These are phyloP conservation scores for Pseudococcus jackbeardsleyi DNA, from an alignment of 2,888 invertebrate species.

Conservation along the genomic window DNA sequence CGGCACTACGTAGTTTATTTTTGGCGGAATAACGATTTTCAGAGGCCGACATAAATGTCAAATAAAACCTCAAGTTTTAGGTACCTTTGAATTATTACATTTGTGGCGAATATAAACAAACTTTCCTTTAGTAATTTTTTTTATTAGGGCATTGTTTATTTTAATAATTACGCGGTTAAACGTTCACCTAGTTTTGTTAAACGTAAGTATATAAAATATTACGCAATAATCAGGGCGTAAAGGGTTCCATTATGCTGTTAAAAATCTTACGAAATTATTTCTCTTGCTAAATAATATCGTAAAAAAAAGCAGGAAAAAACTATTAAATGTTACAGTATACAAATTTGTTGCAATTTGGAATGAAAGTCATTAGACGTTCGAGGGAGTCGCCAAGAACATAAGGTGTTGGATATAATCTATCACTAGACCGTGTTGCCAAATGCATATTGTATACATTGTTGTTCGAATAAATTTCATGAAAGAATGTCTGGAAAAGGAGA, in stretches of 20 bases:
- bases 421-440: not conserved
- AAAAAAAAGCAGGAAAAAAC: not conserved
- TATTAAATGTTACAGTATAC: not conserved
- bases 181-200: not conserved
- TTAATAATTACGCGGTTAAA: conserved; percentile 18
- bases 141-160: not conserved
- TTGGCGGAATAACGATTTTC: not conserved
- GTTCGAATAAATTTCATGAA: no score
- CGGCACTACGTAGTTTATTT: not conserved
- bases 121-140: not conserved
- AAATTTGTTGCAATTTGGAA: conserved; percentile 2
- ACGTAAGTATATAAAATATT: conserved; percentile 16
- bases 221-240: conserved; percentile 24
- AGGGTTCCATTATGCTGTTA: conserved; percentile 12
- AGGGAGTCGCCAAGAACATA: not conserved
- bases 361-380: not conserved
- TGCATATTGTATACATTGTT: not conserved
- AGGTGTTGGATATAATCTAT: conserved; percentile 18
- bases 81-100: not conserved
- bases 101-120: not conserved
- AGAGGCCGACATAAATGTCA: not conserved
- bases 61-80: not conserved
- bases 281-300: not conserved
- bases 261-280: conserved; percentile 8
- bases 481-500: no score